A percentile compares a stretch with the other conserved stretches of the same genome.
phyloP scores from a whole-genome alignment of 2,888 invertebrate species.

The Tricholauxania praeusta region DNA sequence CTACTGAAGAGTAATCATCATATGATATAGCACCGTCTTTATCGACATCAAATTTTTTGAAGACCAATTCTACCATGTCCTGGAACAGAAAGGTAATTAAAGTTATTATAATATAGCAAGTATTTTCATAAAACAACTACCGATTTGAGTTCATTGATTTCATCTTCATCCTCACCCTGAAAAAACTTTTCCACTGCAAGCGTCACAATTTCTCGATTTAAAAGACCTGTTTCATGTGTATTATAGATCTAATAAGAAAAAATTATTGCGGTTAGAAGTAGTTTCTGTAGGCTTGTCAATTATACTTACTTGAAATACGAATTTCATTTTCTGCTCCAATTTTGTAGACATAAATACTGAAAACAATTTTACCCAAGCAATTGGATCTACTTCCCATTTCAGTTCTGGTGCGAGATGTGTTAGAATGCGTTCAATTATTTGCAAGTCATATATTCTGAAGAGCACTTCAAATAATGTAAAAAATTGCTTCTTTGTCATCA shows the following conservation, averaged over 20 bases:
- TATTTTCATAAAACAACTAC: slow-evolving; percentile 44
- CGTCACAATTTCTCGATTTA: slow-evolving; percentile 81
- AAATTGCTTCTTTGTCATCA: slow-evolving; percentile 72
- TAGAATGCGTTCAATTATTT: slow-evolving; percentile 75
- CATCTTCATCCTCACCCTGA: slow-evolving; percentile 74
- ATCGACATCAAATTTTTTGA: slow-evolving; percentile 81
- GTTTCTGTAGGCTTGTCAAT: slow-evolving; percentile 1
- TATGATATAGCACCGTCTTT: slow-evolving; percentile 80
- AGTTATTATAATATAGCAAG: too few species aligned
- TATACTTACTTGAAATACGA: slow-evolving; percentile 72
- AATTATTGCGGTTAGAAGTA: not conserved
- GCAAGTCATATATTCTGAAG: slow-evolving; percentile 80
- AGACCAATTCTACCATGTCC: slow-evolving; percentile 80
- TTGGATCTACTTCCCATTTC: slow-evolving; percentile 63
- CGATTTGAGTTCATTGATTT: slow-evolving; percentile 74
- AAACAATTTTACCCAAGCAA: slow-evolving; percentile 77
- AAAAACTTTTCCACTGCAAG: slow-evolving; percentile 66
- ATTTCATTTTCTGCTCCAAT: slow-evolving; percentile 77
- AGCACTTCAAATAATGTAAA: slow-evolving; percentile 73
- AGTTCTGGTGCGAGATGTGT: slow-evolving; percentile 72
- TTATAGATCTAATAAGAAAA: slow-evolving; percentile 70
- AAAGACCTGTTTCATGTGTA: slow-evolving; percentile 74
- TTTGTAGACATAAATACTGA: slow-evolving; percentile 78
- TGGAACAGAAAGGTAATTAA: slow-evolving; percentile 60
- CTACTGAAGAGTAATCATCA: slow-evolving; percentile 72